Base-by-base conservation (phyloP, 2,113 vertebrate species). In the Agapornis roseicollis region DNA sequence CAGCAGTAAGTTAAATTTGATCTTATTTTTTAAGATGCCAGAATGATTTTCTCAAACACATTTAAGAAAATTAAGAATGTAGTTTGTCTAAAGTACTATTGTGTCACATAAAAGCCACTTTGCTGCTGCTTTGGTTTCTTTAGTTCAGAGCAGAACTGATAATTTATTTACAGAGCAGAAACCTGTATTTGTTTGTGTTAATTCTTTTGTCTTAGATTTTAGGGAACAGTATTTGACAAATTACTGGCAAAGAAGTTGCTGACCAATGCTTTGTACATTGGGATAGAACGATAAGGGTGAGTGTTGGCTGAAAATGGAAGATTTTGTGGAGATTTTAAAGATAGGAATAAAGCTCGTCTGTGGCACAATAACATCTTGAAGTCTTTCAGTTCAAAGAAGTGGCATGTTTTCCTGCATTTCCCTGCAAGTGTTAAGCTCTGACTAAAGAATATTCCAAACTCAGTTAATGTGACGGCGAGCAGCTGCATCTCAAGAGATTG, bases 121-220 rank as follows among this genome's bases (percentile, higher is more conserved):
- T 44, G n/a, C 53, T 61, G 15, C 18, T 89, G 29, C 50, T 82
- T 80, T 63, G 41, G 17, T 85, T 94, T 74, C 82, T 87, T 93
- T 71, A 94, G 69, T 77, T 94, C 81, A 85, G 56, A 79, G 91
- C 31, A 88, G 69, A 94, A 50, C 29, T 82, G 85, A 88, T 42
- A 61, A 53, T 96, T 97, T 97, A 79, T 94, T 97, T 95, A 82
- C 29, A 46, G 93, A 95, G 82, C 55, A 95, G 88, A 96, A 96
- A 90, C 42, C 55, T 90, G 3, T 95, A 95, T 97, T 95, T 97
- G 42, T 78, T 95, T 89, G 63, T 61, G 41, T 94, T 94, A 90
- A 60, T 80, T 55, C 47, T 85, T 94, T 86, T 95, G 87, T 82
- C 63, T 72, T 90, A 22, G 70, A 23, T 93, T 91, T 88, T 83